Conservation (phyloP, 2,797 vertebrate species). For the Peromyscus aztecus region DNA sequence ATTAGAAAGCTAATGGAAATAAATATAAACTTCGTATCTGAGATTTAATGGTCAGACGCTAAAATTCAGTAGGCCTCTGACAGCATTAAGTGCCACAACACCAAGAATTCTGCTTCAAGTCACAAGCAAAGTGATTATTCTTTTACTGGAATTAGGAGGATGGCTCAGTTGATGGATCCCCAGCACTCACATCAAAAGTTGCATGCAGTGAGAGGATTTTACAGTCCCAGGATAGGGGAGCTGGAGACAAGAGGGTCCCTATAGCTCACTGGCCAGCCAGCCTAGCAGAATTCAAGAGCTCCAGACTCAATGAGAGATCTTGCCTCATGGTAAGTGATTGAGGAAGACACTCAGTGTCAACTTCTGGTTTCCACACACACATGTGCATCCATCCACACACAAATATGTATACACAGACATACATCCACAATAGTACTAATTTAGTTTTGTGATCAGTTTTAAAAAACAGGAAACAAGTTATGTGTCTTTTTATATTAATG, state of each 20-base stretch:
- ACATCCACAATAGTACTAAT: neutral
- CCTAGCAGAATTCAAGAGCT: neutral
- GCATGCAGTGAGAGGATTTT: neutral
- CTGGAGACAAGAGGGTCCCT: neutral
- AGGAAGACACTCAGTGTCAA: neutral
- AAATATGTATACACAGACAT: too few species aligned
- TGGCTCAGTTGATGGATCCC: neutral
- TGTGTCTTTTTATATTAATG: neutral
- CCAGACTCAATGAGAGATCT: neutral
- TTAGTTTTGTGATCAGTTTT: slow-evolving; percentile 23
- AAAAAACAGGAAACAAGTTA: neutral
- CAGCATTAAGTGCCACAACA: slow-evolving; percentile 20
- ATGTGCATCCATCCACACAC: neutral
- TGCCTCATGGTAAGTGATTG: neutral
- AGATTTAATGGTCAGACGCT: neutral
- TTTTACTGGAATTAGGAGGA: neutral
- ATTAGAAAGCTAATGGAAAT: neutral
- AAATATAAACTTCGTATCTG: neutral
- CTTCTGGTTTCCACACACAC: neutral
- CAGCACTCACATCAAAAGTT: neutral
- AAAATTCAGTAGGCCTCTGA: slow-evolving; percentile 18
- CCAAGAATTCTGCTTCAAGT: neutral
- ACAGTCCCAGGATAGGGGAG: neutral
- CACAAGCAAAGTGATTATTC: neutral
- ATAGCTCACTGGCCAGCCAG: neutral